These are phyloP conservation scores for Fregata magnificens DNA, from an alignment of 2,113 vertebrate species.

Conservation along the genomic window DNA sequence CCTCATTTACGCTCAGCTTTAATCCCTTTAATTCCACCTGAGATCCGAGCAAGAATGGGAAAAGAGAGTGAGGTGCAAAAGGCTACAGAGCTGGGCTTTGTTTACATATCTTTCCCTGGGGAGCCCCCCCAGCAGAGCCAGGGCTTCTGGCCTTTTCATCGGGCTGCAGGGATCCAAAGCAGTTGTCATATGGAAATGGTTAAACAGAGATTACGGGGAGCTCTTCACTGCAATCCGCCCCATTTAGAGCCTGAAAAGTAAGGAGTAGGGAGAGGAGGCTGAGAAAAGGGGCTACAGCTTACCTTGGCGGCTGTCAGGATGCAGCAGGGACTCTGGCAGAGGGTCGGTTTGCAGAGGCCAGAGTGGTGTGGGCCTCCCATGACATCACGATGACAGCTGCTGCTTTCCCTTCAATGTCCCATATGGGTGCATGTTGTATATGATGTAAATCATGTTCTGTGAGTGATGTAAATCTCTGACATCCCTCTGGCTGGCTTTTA, in stretches of 20 bases:
- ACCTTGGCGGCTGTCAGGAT: neutral
- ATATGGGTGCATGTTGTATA: neutral
- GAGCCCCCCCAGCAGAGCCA: conserved; percentile 20
- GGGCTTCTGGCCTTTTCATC: conserved; percentile 62
- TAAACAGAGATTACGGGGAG: conserved; percentile 77
- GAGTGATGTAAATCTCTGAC: neutral
- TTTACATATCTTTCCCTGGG: conserved; percentile 77
- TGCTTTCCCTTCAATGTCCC: neutral
- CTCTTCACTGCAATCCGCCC: conserved; percentile 82
- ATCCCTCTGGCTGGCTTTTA: neutral
- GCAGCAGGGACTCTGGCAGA: neutral
- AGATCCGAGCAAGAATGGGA: conserved; percentile 82
- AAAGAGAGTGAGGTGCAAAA: conserved; percentile 85
- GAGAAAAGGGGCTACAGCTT: neutral
- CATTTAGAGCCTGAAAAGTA: conserved; percentile 58
- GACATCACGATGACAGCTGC: neutral
- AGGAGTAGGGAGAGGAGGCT: neutral
- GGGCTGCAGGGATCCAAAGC: conserved; percentile 75
- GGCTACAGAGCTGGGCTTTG: conserved; percentile 85
- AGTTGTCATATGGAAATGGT: conserved; percentile 86
- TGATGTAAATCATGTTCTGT: neutral
- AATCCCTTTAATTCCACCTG: conserved; percentile 89
- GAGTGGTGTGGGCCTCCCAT: neutral
- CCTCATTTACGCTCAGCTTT: conserved; percentile 87
- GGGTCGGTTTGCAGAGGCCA: neutral